Evolutionary conservation across 2,113 vertebrate species (phyloP), one percentile per base, ranked within the genome.

Genomic region (Orcinus orca): DNA sequence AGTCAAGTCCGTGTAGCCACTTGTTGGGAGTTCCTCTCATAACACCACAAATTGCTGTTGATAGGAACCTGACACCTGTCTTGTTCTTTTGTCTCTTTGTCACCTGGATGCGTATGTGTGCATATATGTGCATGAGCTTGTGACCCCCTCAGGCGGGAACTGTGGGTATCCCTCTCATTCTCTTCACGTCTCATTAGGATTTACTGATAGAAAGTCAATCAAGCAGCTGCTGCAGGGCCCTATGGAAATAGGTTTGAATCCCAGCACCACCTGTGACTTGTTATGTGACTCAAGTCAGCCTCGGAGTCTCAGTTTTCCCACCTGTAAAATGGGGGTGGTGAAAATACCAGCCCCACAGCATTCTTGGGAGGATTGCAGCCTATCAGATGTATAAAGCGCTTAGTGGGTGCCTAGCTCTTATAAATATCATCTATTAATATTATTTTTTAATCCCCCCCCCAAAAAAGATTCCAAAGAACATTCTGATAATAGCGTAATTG

Each of bases 51-150:
- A 36, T 33, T 62, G 23, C n/a, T 77, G 55, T 25, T 10, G 53
- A 36, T 18, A 10, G 44, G 6, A 23, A 13, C 50, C 31, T 31
- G 36, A 33, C 18, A 0, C 15, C 58, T 33, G 1, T 9, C 76
- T 10, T 8, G 0, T 26, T 23, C 21, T 65, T 11, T 8, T 9
- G 3, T 18, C 60, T 74, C 25, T 41, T 50, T 1, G 3, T 33
- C 44, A 15, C 44, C 38, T 6, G 6, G 17, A 29, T 1, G 15
- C 31, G 13, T 82, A 4, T 9, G 65, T 47, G 50, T 29, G 8
- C 23, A 23, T 8, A 36, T 6, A 0, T 2, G 18, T 8, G 0
- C 0, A 0, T 6, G 60, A 13, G 31, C 55, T 63, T 5, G 3
- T 0, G 1, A 9, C 38, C 50, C 62, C 58, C 50, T 11, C 8